A percentile compares a stretch with the other conserved stretches of the same genome.
Evolutionary conservation across 2,113 vertebrate species (phyloP).

Genomic region (Setophaga kirtlandii): DNA sequence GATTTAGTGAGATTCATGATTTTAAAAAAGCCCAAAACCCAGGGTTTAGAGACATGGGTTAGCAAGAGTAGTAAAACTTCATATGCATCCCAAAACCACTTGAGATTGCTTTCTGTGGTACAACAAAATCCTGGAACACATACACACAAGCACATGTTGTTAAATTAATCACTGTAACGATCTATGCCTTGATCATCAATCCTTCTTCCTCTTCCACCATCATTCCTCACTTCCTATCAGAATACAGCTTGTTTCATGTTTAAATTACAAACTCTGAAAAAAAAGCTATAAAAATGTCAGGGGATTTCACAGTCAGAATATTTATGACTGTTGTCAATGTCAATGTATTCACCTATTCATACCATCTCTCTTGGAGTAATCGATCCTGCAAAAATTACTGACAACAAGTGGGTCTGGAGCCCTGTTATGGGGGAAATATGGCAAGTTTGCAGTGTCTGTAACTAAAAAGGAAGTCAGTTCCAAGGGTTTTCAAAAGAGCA

Average conservation of each 20-base stretch:
- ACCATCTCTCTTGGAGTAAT: not conserved
- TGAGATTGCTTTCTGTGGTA: not conserved
- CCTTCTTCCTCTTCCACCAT: not conserved
- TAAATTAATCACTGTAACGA: not conserved
- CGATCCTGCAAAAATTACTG: not conserved
- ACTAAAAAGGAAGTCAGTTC: not conserved
- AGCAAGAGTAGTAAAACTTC: not conserved
- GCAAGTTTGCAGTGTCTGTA: not conserved
- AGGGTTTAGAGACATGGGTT: not conserved
- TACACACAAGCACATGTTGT: not conserved
- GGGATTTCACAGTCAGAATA: not conserved
- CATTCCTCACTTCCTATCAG: not conserved
- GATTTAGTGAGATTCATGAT: not conserved
- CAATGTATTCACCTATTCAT: not conserved
- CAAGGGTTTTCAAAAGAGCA: not conserved
- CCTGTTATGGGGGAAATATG: rapidly evolving
- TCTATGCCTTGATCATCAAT: not conserved
- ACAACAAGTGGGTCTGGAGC: not conserved
- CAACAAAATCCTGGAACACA: not conserved
- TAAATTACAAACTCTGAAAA: not conserved
- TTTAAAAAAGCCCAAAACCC: not conserved
- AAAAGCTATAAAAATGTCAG: not conserved
- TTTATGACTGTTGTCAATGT: not conserved
- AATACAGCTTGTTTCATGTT: not conserved
- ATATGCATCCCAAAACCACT: not conserved